Percentiles rank a stretch among this genome's conserved stretches.
Conservation (phyloP, 2,888 invertebrate genomes). For the Acleris sparsana region DNA sequence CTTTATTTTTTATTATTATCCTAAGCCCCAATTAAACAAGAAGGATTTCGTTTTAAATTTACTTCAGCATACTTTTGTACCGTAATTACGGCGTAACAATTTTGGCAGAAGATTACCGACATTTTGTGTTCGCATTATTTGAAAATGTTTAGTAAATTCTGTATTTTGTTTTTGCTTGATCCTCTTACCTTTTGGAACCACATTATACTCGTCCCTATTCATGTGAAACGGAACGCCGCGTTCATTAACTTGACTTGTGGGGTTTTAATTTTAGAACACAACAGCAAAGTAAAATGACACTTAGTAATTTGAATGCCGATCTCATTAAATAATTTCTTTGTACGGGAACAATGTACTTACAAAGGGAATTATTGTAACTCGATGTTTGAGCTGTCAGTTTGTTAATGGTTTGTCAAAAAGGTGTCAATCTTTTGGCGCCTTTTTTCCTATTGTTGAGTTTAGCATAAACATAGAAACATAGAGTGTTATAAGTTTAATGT, state of each 20-base stretch:
- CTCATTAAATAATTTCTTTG: conserved; percentile 12
- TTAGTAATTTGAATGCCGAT: conserved; percentile 17
- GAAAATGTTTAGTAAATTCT: conserved; percentile 16
- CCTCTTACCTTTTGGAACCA: background rate
- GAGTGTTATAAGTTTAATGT: too few relatives aligned
- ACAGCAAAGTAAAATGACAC: background rate
- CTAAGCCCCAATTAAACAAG: conserved; percentile 45
- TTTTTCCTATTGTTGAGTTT: too few relatives aligned
- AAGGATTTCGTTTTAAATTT: conserved; percentile 44
- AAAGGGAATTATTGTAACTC: too few relatives aligned
- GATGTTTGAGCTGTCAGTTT: too few relatives aligned
- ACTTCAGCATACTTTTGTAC: conserved; percentile 39
- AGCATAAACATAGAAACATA: too few relatives aligned
- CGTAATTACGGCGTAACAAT: conserved; percentile 41
- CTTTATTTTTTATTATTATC: conserved; percentile 51
- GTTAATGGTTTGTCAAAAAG: too few relatives aligned
- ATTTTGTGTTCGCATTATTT: conserved; percentile 15
- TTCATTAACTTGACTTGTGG: conserved; percentile 10
- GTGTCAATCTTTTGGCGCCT: too few relatives aligned
- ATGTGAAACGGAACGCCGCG: background rate
- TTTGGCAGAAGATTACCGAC: conserved; percentile 17
- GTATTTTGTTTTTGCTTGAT: background rate
- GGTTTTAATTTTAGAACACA: conserved; percentile 8
- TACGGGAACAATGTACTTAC: background rate
- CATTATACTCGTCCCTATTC: too few relatives aligned